Evolutionary conservation across 2,797 vertebrate genomes (phyloP).

Genomic region (Myotis daubentonii): DNA sequence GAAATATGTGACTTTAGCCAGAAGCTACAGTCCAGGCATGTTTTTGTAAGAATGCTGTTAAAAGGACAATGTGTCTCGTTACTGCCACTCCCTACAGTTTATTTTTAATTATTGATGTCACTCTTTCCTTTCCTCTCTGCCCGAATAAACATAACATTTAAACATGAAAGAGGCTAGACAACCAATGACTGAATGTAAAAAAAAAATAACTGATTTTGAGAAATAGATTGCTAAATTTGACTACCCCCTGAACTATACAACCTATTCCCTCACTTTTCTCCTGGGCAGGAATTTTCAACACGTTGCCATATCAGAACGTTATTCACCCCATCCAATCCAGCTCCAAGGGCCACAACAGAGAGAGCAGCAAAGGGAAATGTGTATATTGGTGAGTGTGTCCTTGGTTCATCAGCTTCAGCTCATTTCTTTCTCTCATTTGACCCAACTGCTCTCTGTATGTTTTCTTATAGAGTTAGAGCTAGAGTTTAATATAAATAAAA

Average conservation of each 20-base stretch:
- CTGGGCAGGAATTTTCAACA: not conserved
- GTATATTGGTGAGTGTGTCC: not conserved
- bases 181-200: not conserved
- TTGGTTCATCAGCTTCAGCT: not conserved
- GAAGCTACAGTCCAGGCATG: conserved; percentile 29
- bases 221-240: not conserved
- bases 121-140: conserved; percentile 35
- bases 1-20: conserved; percentile 54
- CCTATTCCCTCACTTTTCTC: not conserved
- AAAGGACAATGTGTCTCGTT: conserved; percentile 46
- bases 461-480: not conserved
- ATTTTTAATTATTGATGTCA: conserved; percentile 64
- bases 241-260: not conserved
- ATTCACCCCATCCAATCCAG: not conserved
- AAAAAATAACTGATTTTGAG: conserved; percentile 34
- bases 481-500: conserved; percentile 11
- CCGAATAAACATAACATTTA: conserved; percentile 28
- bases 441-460: not conserved
- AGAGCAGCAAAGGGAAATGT: not conserved
- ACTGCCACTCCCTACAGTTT: conserved; percentile 35
- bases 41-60: not conserved
- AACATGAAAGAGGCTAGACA: conserved; percentile 6
- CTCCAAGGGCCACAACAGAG: not conserved
- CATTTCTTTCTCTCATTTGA: not conserved
- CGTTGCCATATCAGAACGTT: not conserved